Conservation (phyloP, 2,888 invertebrate genomes). For the Acleris sparsana region DNA sequence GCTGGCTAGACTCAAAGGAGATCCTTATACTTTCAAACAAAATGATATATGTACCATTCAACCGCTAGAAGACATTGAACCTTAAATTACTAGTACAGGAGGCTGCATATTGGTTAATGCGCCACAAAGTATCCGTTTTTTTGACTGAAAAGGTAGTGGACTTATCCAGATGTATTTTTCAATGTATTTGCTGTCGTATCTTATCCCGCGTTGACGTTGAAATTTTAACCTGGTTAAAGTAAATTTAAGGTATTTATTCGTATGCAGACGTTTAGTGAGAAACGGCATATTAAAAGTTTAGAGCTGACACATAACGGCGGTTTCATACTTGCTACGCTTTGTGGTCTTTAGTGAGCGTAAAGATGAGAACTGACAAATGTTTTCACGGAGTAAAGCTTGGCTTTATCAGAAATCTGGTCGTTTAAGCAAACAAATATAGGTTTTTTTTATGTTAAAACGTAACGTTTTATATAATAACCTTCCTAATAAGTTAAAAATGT, state of each 20-base stretch:
- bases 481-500: too few species aligned
- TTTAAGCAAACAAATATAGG: too few species aligned
- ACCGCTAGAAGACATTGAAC: too few species aligned
- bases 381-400: not conserved
- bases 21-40: not conserved
- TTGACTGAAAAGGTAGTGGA: too few species aligned
- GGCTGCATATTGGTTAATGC: too few species aligned
- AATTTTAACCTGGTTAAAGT: not conserved
- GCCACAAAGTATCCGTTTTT: too few species aligned
- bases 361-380: not conserved
- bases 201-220: not conserved
- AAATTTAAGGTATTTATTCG: not conserved
- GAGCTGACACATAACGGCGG: not conserved
- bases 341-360: not conserved
- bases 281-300: not conserved
- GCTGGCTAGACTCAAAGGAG: conserved; percentile 26
- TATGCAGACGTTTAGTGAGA: not conserved
- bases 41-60: too few species aligned
- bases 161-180: too few species aligned
- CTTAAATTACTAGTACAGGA: too few species aligned
- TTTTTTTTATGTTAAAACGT: too few species aligned
- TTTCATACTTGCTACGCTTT: not conserved
- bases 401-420: too few species aligned
- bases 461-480: too few species aligned
- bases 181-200: not conserved